A percentile compares a stretch with the other conserved stretches of the same genome.
Evolutionary conservation across 1,140 invertebrate species (phyloP).

Genomic region (Drosophila elegans): DNA sequence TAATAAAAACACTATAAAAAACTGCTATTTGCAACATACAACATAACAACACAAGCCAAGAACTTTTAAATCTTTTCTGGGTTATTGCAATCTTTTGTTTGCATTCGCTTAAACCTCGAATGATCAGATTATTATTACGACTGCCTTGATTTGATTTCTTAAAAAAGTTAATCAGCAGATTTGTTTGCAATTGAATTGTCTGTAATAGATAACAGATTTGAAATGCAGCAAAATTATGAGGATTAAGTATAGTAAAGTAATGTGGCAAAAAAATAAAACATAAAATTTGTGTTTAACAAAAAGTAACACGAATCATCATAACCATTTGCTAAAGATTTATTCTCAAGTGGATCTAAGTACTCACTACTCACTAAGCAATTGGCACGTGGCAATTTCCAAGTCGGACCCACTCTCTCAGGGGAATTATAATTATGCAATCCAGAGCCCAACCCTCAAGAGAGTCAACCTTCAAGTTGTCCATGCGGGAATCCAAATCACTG

Average conservation of each 20-base stretch:
- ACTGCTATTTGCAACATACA: conserved; percentile 12
- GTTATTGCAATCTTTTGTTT: neutral
- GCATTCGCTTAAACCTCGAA: conserved; percentile 6
- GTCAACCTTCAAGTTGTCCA: conserved; percentile 18
- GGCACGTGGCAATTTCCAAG: neutral
- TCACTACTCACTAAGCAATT: neutral
- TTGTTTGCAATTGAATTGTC: conserved; percentile 8
- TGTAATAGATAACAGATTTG: conserved; percentile 10
- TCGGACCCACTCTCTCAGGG: conserved; percentile 4
- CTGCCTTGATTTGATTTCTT: conserved; percentile 6
- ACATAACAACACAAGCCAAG: neutral
- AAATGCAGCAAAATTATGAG: neutral
- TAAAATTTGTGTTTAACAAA: too few relatives aligned
- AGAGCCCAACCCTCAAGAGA: neutral
- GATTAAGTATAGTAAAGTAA: too few relatives aligned
- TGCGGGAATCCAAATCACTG: conserved; percentile 14
- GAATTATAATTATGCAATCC: conserved; percentile 5
- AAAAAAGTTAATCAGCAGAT: conserved; percentile 8
- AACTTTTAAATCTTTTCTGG: neutral
- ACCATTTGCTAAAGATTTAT: too few relatives aligned
- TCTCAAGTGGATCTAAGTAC: neutral
- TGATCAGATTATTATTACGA: neutral
- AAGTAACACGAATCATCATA: too few relatives aligned
- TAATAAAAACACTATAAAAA: conserved; percentile 6
- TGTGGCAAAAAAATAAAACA: too few relatives aligned